Evolutionary conservation across 2,797 vertebrate species (phyloP).

Genomic region (Syncerus caffer): DNA sequence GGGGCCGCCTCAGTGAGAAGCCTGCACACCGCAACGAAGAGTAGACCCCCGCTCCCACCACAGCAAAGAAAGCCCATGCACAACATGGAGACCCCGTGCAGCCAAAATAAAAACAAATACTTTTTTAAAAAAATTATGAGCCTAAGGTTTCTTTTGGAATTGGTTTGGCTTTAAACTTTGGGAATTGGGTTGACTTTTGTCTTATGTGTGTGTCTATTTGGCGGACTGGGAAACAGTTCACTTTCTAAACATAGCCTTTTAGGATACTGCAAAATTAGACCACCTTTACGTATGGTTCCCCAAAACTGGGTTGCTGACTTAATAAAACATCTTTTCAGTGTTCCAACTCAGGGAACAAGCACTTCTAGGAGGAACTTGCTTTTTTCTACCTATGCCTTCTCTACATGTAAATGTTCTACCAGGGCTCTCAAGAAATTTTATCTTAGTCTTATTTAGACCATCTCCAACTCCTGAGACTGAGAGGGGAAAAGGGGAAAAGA

Average conservation of each 20-base stretch:
- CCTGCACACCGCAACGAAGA: neutral
- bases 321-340: neutral
- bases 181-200: neutral
- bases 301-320: neutral
- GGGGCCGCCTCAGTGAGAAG: rapidly evolving
- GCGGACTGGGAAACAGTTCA: neutral
- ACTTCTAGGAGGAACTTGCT: neutral
- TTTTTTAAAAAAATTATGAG: neutral
- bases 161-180: neutral
- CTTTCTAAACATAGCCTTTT: neutral
- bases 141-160: neutral
- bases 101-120: neutral
- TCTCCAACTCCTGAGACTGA: neutral
- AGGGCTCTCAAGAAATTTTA: neutral
- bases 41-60: neutral
- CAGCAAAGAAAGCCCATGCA: neutral
- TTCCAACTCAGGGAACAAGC: neutral
- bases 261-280: neutral
- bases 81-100: neutral
- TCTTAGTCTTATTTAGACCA: neutral
- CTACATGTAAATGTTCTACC: neutral
- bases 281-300: neutral
- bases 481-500: neutral
- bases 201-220: neutral
- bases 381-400: neutral